phyloP scores from a whole-genome alignment of 2,797 vertebrate genomes.

The Melanotaenia nigrans region DNA sequence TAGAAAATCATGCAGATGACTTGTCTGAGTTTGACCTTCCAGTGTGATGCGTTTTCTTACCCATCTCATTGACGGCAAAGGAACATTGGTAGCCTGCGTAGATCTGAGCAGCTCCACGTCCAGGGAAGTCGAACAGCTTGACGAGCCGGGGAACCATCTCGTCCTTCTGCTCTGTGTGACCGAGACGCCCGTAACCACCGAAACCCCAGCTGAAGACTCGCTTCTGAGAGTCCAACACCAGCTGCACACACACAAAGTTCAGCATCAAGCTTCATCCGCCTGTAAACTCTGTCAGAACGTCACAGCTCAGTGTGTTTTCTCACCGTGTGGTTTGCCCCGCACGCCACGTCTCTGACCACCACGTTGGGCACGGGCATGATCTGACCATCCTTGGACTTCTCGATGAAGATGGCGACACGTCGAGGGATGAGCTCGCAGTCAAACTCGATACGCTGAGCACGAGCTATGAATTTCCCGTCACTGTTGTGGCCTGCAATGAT shows the following conservation, averaged over 20 bases:
- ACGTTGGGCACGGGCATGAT: conserved; percentile 93
- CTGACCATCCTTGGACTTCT: conserved; percentile 97
- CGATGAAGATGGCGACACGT: conserved; percentile 94
- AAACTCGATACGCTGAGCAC: conserved; percentile 95
- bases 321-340: conserved; percentile 93
- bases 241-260: conserved; percentile 73
- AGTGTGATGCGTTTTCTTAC: conserved; percentile 68
- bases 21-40: no score
- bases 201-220: conserved; percentile 98
- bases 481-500: conserved; percentile 91
- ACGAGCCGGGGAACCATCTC: conserved; percentile 97
- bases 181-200: conserved; percentile 93
- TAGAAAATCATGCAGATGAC: not conserved
- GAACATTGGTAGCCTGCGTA: conserved; percentile 93
- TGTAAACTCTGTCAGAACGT: not conserved
- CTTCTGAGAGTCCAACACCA: conserved; percentile 95
- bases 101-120: conserved; percentile 91
- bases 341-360: conserved; percentile 93
- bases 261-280: not conserved
- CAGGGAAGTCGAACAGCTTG: conserved; percentile 96
- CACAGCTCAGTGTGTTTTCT: conserved; percentile 38
- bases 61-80: conserved; percentile 93
- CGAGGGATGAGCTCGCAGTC: conserved; percentile 95
- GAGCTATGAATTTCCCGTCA: conserved; percentile 95
- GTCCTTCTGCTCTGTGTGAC: conserved; percentile 95